Percentiles rank a stretch among this genome's conserved stretches.
These are phyloP conservation scores for Fopius arisanus DNA, from an alignment of 1,140 invertebrate genomes.

Conservation along the genomic window DNA sequence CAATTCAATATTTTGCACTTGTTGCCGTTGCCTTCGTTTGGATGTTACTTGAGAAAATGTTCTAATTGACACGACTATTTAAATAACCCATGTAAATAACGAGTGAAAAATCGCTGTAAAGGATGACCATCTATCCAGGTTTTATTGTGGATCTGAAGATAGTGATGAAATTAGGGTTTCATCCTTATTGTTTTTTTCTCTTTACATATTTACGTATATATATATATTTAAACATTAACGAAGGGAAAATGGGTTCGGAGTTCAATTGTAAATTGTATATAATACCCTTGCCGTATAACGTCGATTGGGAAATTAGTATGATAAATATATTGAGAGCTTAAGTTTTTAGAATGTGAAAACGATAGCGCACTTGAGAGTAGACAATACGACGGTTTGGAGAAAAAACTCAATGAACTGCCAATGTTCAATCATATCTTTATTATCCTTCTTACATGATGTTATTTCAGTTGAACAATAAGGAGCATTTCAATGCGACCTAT, in stretches of 20 bases:
- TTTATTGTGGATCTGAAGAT: neutral
- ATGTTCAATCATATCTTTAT: slow-evolving; percentile 49
- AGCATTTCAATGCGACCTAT: neutral
- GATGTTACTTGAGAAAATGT: slow-evolving; percentile 60
- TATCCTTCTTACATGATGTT: neutral
- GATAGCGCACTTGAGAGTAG: slow-evolving; percentile 35
- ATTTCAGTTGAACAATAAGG: neutral
- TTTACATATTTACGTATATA: too few relatives aligned
- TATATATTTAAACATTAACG: slow-evolving; percentile 26
- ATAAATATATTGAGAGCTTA: slow-evolving; percentile 11
- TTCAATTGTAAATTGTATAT: slow-evolving; percentile 32
- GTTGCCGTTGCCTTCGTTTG: slow-evolving; percentile 54
- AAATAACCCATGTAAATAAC: slow-evolving; percentile 27
- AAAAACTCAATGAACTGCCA: slow-evolving; percentile 54
- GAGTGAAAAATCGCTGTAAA: neutral
- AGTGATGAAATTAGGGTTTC: neutral
- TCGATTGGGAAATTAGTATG: neutral
- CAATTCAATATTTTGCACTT: slow-evolving; percentile 60
- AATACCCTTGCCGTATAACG: slow-evolving; percentile 15
- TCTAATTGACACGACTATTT: slow-evolving; percentile 45
- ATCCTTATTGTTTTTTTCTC: slow-evolving; percentile 33
- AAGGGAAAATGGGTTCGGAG: neutral
- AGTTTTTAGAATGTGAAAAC: slow-evolving; percentile 20
- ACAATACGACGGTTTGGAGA: slow-evolving; percentile 41
- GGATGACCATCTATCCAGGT: neutral